Evolutionary conservation across 2,113 vertebrate genomes (phyloP), one percentile per base, ranked within the genome.

Genomic region (Hyla sarda): DNA sequence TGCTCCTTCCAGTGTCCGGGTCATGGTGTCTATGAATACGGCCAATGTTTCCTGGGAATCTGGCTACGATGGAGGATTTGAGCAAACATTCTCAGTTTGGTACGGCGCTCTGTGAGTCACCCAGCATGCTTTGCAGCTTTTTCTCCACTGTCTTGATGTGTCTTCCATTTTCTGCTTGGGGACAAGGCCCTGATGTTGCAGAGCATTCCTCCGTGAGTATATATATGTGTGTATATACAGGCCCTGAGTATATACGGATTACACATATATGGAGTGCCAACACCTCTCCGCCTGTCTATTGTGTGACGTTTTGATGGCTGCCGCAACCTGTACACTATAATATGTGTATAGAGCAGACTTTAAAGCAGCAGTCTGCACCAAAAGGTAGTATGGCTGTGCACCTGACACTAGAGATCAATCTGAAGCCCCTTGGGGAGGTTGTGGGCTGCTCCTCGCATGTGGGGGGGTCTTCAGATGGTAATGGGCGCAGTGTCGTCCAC

Each of bases 21-120:
- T 98, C 14, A 92, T 95, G 89, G 96, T 94, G 88, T 97, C 96
- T 86, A 98, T 97, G 92, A 99, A 96, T 93, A 97, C 96, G 84
- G 97, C 97, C 92, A 99, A 99, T 58, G 96, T 99, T 89, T 99
- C 98, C 91, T 99, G 98, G 98, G 98, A 99, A 91, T 95, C 96
- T 32, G 97, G 97, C 93, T 99, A 99, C 81, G 98, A 99, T 79
- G 98, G 98, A 88, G 98, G 98, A 94, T 99, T 96, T 2, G 98
- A 99, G 91, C 98, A 99, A 97, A 99, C 97, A 90, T 99, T 99
- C 95, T 99, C 98, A 93, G 98, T 99, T 96, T 99, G 98, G 98
- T 99, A 99, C 90, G 98, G 98, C 94, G 97, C 97, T 97, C 98
- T 99, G 98, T 99, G 96, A 98, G 98, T 99, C 94, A 96, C 96